Evolutionary conservation across 2,113 vertebrate species (phyloP), one percentile per base, ranked within the genome.

Genomic region (Oncorhynchus tshawytscha): DNA sequence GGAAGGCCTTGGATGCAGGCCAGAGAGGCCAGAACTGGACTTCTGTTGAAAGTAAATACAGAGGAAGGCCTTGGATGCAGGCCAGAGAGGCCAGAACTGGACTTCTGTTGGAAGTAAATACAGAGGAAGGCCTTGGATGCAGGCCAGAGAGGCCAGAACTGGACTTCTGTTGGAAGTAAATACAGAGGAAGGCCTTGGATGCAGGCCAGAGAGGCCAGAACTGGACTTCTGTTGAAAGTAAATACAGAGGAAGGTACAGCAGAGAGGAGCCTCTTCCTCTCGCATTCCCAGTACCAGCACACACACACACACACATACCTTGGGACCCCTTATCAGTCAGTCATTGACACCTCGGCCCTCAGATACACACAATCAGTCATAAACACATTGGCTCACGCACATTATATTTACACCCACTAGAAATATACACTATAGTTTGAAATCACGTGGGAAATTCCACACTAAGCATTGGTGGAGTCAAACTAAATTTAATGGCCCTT

Each of bases 11-110:
- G 70, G 79, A 75, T 67, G 4, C 0, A 29, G 75, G 68, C 76
- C 84, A 77, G 81, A 85, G n/a, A n/a, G n/a, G n/a, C n/a, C n/a
- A n/a, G n/a, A n/a, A 77, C 75, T 85, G 80, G 72, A 86, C 88
- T 84, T 87, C 81, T 79, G 70, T 22, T 22, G 20, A 75, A 82
- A 73, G 71, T 78, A 84, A 85, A 87, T 74, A 67, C 5, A 27
- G 34, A 57, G 78, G 65, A 70, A 72, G 62, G 72, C 45, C 27
- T 57, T 76, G 70, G 79, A 75, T 67, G 4, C 0, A 29, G 75
- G 68, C 76, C 84, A 77, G 81, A 85, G n/a, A n/a, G n/a, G n/a
- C n/a, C n/a, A n/a, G n/a, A n/a, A 77, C 75, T 85, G 80, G 72
- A 86, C 88, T 84, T 87, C 81, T 79, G 70, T 22, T 22, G 20